Conservation (phyloP, 2,113 vertebrate genomes). For the Thalassoma bifasciatum region DNA sequence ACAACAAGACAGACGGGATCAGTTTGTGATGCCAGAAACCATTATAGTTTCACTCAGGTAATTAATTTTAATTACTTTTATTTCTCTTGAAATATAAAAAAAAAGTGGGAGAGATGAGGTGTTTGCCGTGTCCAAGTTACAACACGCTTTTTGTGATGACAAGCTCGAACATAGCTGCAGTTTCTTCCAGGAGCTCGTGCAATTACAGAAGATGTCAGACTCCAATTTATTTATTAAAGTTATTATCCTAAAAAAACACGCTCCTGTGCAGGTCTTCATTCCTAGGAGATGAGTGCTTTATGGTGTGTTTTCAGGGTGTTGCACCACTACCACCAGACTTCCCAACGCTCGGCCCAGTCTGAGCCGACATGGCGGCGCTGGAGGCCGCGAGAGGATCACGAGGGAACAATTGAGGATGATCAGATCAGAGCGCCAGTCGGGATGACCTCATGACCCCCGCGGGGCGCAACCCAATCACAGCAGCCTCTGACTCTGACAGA, state of each 20-base stretch:
- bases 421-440: slow-evolving; percentile 72
- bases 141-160: slow-evolving; percentile 77
- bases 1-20: slow-evolving; percentile 65
- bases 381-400: slow-evolving; percentile 50
- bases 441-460: slow-evolving; percentile 80
- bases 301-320: neutral
- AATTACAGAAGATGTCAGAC: slow-evolving; percentile 26
- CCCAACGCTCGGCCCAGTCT: slow-evolving; percentile 16
- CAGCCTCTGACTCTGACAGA: slow-evolving; percentile 75
- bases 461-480: slow-evolving; percentile 81
- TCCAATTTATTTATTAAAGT: slow-evolving; percentile 45
- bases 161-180: slow-evolving; percentile 75
- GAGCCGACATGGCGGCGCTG: slow-evolving; percentile 39
- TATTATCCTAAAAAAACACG: neutral
- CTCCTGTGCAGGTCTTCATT: neutral
- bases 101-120: slow-evolving; percentile 46
- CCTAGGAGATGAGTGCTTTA: neutral
- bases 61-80: slow-evolving; percentile 82
- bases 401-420: slow-evolving; percentile 62
- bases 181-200: slow-evolving; percentile 38
- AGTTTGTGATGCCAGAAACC: slow-evolving; percentile 75
- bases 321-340: slow-evolving; percentile 13
- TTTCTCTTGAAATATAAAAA: slow-evolving; percentile 60
- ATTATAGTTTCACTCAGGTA: slow-evolving; percentile 78
- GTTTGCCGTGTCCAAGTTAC: slow-evolving; percentile 75